A percentile compares a stretch with the other conserved stretches of the same genome.
Evolutionary conservation across 2,888 invertebrate species (phyloP).

Genomic region (Yponomeuta sedellus): DNA sequence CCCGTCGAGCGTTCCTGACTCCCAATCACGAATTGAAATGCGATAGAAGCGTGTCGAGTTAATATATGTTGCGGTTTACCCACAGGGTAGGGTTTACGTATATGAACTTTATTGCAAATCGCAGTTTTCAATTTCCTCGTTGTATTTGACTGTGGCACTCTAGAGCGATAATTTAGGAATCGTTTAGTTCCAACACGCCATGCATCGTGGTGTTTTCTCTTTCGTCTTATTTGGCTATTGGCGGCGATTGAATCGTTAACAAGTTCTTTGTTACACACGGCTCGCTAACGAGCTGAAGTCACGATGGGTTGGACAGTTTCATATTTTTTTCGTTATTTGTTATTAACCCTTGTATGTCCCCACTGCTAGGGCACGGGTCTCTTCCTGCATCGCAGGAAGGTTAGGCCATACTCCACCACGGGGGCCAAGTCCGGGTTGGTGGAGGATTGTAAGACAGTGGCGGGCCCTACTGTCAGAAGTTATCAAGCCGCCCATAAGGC

Average conservation of each 20-base stretch:
- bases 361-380: too few species aligned
- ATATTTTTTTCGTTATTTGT: too few species aligned
- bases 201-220: slow-evolving; percentile 29
- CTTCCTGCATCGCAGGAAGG: too few species aligned
- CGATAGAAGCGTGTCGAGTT: background rate
- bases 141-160: background rate
- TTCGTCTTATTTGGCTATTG: slow-evolving; percentile 39
- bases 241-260: slow-evolving; percentile 45
- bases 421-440: too few species aligned
- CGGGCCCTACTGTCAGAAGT: too few species aligned
- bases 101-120: background rate
- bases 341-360: too few species aligned
- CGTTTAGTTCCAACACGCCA: slow-evolving; percentile 56
- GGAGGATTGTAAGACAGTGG: too few species aligned
- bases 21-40: too few species aligned
- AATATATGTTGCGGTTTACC: background rate
- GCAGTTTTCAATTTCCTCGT: background rate
- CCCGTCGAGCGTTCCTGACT: background rate
- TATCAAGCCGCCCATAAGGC: too few species aligned
- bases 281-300: slow-evolving; percentile 4
- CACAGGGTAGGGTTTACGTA: background rate
- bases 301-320: background rate
- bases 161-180: slow-evolving; percentile 32
- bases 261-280: slow-evolving; percentile 1
- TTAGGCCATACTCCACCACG: too few species aligned